Evolutionary conservation across 2,113 vertebrate species (phyloP), one percentile per base, ranked within the genome.

Genomic region (Silurus asotus): DNA sequence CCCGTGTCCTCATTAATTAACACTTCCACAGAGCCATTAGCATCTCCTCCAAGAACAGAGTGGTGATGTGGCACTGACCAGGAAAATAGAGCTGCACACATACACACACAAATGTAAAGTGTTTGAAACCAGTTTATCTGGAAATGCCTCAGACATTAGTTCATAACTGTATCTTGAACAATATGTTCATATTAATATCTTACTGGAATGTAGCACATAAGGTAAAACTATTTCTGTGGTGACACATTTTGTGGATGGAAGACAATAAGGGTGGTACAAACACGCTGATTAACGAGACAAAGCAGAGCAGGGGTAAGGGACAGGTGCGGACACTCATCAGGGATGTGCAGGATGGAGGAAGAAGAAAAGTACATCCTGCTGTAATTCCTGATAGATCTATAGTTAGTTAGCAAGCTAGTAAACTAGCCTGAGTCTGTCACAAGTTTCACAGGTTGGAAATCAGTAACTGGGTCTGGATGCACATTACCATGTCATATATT

Each of bases 1-100:
- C 85, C 80, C 89, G 82, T 90, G 90, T 89, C 87, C 85, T 69
- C 28, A 55, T 83, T 89, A 89, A 90, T 89, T 89, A 90, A 89
- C 87, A 88, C 88, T 88, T 89, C 88, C 84, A 89, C 86, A 85
- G 82, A 86, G 69, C 86, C 87, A 88, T 89, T 88, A 91, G 86
- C 88, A 87, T 65, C 79, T 88, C 82, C 82, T 87, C 79, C 75
- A 86, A 85, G 86, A 85, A 89, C 80, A 85, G 83, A 78, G 84
- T 19, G 76, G 76, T 69, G 82, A 88, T 75, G 49, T 28, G 49
- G 74, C 72, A 82, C 48, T 85, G 67, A 59, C 55, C 53, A 83
- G 79, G 59, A 89, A 70, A 87, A 74, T 83, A 83, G 76, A 87
- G 81, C 70, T 37, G 51, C 55, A 74, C 75, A 74, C 77, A 76